Evolutionary conservation across 2,797 vertebrate genomes (phyloP).

Genomic region (Tragelaphus oryx): DNA sequence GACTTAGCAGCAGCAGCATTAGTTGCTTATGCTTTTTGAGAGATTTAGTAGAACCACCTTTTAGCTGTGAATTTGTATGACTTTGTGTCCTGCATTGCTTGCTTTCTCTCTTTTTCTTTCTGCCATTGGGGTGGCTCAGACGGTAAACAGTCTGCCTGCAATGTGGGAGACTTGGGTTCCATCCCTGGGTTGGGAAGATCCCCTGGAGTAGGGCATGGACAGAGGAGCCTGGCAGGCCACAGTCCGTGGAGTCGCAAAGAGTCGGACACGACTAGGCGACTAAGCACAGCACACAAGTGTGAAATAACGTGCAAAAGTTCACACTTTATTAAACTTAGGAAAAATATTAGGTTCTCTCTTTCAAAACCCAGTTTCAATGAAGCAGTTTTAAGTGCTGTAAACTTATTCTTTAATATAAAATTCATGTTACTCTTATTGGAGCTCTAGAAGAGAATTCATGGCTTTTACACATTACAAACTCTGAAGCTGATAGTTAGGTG

Average conservation of each 20-base stretch:
- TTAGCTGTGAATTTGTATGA: not conserved
- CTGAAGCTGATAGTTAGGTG: rapidly evolving
- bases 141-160: not conserved
- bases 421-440: not conserved
- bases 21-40: not conserved
- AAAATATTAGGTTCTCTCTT: not conserved
- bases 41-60: not conserved
- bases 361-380: not conserved
- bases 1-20: not conserved
- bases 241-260: not conserved
- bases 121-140: not conserved
- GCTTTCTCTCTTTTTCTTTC: not conserved
- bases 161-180: not conserved
- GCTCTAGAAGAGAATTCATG: not conserved
- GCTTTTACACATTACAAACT: not conserved
- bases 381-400: not conserved
- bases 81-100: not conserved
- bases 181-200: not conserved
- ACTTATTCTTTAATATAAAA: not conserved
- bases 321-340: not conserved
- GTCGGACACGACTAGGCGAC: rapidly evolving
- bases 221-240: not conserved
- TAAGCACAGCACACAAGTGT: not conserved
- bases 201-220: not conserved
- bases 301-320: not conserved